phyloP scores from a whole-genome alignment of 2,888 invertebrate species.

The Eilema depressum region DNA sequence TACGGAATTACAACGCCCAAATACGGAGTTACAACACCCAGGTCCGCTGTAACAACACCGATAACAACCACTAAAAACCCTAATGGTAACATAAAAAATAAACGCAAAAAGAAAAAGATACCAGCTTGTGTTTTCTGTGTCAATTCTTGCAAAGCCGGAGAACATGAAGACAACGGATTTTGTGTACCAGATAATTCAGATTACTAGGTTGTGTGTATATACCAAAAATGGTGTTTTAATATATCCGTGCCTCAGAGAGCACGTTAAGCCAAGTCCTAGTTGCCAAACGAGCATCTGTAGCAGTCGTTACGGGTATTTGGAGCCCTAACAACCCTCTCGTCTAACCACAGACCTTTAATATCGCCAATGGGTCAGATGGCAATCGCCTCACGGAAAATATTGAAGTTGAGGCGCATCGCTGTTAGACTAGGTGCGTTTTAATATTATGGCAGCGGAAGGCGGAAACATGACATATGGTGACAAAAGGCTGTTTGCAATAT shows the following conservation, averaged over 20 bases:
- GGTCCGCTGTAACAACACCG: neutral
- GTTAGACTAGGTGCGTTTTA: no score
- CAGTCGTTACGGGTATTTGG: no score
- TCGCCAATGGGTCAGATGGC: no score
- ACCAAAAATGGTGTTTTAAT: neutral
- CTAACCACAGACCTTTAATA: no score
- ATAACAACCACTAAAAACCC: neutral
- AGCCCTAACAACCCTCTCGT: no score
- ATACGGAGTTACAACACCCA: neutral
- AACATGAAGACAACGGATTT: neutral
- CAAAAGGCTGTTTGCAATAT: no score
- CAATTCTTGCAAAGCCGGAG: neutral
- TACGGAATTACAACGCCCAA: neutral
- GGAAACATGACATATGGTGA: no score
- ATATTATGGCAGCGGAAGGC: no score
- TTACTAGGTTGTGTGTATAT: neutral
- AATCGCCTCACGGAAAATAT: no score
- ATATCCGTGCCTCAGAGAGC: neutral
- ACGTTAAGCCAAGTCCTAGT: no score
- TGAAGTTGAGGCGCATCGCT: no score
- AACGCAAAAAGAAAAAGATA: neutral
- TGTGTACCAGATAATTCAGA: neutral
- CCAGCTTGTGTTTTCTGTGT: neutral
- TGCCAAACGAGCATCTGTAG: no score
- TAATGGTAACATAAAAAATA: neutral